Percentiles rank a stretch among this genome's conserved stretches.
Evolutionary conservation across 2,113 vertebrate genomes (phyloP).

Genomic region (Abramis brama): DNA sequence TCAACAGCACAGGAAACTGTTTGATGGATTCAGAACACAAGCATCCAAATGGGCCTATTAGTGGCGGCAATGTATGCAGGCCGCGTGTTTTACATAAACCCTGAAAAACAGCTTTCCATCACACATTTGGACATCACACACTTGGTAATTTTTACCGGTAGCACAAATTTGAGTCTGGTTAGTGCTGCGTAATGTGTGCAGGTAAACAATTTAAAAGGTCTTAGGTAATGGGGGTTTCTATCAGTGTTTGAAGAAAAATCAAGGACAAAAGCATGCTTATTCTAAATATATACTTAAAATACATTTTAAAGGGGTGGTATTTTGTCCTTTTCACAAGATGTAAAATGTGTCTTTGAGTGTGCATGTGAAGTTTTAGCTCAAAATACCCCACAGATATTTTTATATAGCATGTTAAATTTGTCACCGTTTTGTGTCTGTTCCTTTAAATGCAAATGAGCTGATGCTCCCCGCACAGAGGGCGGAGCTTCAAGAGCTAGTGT

Average conservation of each 20-base stretch:
- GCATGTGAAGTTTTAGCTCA: no score
- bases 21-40: slow-evolving; percentile 45
- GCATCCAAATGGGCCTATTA: slow-evolving; percentile 45
- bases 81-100: slow-evolving; percentile 35
- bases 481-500: no score
- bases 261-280: neutral
- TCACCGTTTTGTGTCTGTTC: no score
- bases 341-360: no score
- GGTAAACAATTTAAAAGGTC: neutral
- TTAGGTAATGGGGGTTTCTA: neutral
- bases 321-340: no score
- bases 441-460: no score
- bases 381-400: no score
- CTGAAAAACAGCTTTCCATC: slow-evolving; percentile 41
- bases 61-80: slow-evolving; percentile 41
- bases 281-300: neutral
- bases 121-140: neutral
- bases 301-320: no score
- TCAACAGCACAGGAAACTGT: neutral
- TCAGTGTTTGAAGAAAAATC: neutral
- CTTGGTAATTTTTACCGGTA: neutral
- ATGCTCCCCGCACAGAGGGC: no score
- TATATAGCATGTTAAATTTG: no score
- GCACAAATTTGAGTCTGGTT: neutral
- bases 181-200: neutral